Base-by-base conservation (phyloP, 2,888 invertebrate species). In the Macrostomum cliftonense region DNA sequence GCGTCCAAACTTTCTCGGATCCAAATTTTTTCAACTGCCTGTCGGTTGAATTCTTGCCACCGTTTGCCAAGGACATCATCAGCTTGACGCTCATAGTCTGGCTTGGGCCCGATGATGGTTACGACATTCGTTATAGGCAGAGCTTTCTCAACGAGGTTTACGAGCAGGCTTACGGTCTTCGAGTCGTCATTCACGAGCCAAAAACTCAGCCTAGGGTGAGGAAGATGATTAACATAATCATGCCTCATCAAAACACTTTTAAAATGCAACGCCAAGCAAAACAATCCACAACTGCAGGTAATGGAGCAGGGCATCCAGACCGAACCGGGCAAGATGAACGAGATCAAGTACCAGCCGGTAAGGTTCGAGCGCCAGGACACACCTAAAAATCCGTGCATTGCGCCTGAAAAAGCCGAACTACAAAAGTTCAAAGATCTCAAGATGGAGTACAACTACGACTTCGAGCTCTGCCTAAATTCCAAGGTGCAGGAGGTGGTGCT, bases 21-120 rank as follows among this genome's bases (percentile, higher is more conserved):
- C 50, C 51, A 11, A 37, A 14, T 13, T 51, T 21, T 19, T 51
- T 51, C 38, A 51, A 51, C 44, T 51, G 51, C 51, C 51, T 52
- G 39, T 51, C 51, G 11, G 19, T 51, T 1, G 51, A 51, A 20
- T 16, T 42, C 16, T 19, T 14, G 12, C 48, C 39, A 14, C 21
- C 37, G 12, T 17, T 14, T 7, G 19, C 38, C 12, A 21, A 28
- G 19, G 17, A 28, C n/a, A 38, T 50, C n/a, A 50, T 39, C 13
- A 39, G 40, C 14, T 20, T 51, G 9, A 43, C 36, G 11, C 37
- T 51, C 7, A 51, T 51, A 9, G 28, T 51, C 1, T 51, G 49
- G 43, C 44, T 51, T 5, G 51, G 51, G 2, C 51, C 51, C 11
- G 39, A 28, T 17, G 51, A 51, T 14, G 28, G 37, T 21, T 16